phyloP scores from a whole-genome alignment of 2,113 vertebrate genomes.

The Taxidea taxus region DNA sequence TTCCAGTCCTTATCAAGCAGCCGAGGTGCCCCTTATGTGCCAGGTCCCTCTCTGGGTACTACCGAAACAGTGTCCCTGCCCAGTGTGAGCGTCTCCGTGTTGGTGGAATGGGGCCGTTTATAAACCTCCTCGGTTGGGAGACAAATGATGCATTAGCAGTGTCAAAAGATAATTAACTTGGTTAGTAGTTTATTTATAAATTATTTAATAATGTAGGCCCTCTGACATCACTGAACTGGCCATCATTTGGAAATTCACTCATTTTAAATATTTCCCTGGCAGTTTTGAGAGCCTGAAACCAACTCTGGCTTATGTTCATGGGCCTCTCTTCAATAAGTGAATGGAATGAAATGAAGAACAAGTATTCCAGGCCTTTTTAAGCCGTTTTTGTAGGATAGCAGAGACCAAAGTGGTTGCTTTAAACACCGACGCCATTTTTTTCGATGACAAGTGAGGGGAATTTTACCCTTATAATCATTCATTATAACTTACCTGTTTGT shows the following conservation, averaged over 20 bases:
- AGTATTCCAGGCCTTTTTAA: not conserved
- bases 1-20: not conserved
- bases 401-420: not conserved
- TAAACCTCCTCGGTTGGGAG: conserved; percentile 24
- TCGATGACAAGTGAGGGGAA: not conserved
- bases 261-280: not conserved
- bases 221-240: not conserved
- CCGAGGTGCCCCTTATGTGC: not conserved
- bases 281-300: conserved; percentile 35
- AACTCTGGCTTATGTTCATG: conserved; percentile 14
- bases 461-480: conserved; percentile 5
- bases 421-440: not conserved
- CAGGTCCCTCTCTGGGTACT: not conserved
- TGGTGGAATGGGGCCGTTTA: not conserved
- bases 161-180: not conserved
- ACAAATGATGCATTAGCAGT: not conserved
- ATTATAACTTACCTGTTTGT: not conserved
- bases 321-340: not conserved
- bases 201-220: not conserved
- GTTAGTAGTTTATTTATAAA: conserved; percentile 31
- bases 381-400: not conserved
- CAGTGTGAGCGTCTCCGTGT: not conserved
- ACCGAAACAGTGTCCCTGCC: not conserved
- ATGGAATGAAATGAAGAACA: not conserved
- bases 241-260: not conserved